Base-by-base conservation (phyloP, 2,797 vertebrate genomes). In the Pitangus sulphuratus region DNA sequence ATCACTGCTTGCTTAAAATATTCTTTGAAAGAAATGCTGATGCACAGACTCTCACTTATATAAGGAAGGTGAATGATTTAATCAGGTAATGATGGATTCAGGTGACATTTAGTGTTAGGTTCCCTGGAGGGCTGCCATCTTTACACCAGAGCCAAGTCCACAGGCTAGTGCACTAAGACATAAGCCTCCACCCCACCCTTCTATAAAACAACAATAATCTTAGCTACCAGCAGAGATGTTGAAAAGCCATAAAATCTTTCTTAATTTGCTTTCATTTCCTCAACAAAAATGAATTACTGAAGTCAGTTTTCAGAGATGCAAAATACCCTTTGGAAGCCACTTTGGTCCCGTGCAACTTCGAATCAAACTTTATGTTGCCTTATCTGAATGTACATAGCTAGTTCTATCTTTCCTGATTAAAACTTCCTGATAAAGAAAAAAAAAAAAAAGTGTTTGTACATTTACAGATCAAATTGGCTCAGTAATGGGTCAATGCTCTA, bases 21-120 rank as follows among this genome's bases (percentile, higher is more conserved):
- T 92, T 95, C 83, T 97, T 93, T 92, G 89, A 96, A 96, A 93
- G 70, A 97, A 95, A 94, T 89, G 95, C 94, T 97, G 94, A 97
- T 81, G 76, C 76, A 89, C 62, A 87, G 56, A 68, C 66, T 94
- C 95, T 58, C 76, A 72, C 54, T 95, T 96, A 84, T 18, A 54
- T 75, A 95, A 92, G 84, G 71, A 95, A 96, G 79, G 95, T 91
- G 97, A 98, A 98, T 98, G 97, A 98, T 98, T 98, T 98, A 98
- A 99, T 98, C 98, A 98, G 97, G 98, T 97, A 98, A 98, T 98
- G 98, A 98, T 98, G 98, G 98, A 98, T 98, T 98, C 98, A 98
- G 98, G 97, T 98, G 90, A 97, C 91, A 94, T 94, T 92, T 76
- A 87, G 98, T 97, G 98, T 98, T 98, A 97, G 95, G 98, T 98